Base-by-base conservation (phyloP, 2,113 vertebrate genomes). In the Carassius carassius region DNA sequence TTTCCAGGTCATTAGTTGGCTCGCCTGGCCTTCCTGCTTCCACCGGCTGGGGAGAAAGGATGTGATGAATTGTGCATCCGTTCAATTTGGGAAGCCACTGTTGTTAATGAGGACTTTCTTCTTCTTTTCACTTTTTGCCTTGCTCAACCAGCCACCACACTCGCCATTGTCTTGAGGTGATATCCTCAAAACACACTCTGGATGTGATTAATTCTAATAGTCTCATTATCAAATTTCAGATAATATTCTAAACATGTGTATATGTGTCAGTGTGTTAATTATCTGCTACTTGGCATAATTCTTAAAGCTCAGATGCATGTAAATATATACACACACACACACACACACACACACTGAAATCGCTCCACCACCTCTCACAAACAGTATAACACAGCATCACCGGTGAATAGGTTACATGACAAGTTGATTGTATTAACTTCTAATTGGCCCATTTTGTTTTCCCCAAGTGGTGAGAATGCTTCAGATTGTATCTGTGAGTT, bases 1-100 rank as follows among this genome's bases (percentile, higher is more conserved):
- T 95, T 94, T 96, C 94, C 94, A 95, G 94, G 96, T 96, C 96
- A 97, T 97, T 96, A 96, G 95, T 96, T 94, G 92, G 89, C 92
- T 92, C 84, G 86, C 91, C 93, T 88, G 93, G 86, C 93, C 92
- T 95, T 91, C 92, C 88, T 94, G 92, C 94, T 95, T 93, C 91
- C 94, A 89, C 91, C 94, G 92, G 93, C 90, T 94, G 88, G 93
- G 91, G 94, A 94, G 92, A 93, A 94, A 79, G 93, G 92, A 91
- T 92, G 92, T 94, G 95, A 96, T 95, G 95, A 96, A 95, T 94
- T 92, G 92, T 92, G 92, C 90, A 92, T 92, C 92, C 90, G 91
- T 94, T 94, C 93, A 94, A 94, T 94, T 95, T 92, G 92, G 84
- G 82, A 91, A 91, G 92, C 92, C 90, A 88, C 87, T 92, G 94